Percentiles rank a stretch among this genome's conserved stretches.
Evolutionary conservation across 2,888 invertebrate species (phyloP).

Genomic region (Cyrtodaria siliqua): DNA sequence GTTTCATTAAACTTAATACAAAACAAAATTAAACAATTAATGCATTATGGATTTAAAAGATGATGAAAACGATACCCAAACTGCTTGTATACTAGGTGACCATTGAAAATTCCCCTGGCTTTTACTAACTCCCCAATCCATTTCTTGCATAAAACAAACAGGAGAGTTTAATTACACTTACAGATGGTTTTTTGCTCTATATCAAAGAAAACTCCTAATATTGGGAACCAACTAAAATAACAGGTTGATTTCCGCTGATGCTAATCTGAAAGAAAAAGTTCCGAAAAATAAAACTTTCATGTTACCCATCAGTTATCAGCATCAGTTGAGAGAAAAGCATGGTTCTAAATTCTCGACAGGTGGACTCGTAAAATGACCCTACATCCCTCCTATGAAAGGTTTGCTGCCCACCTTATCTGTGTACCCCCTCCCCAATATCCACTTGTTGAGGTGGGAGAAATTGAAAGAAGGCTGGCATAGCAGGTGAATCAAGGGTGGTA

Average conservation of each 20-base stretch:
- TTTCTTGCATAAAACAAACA: background rate
- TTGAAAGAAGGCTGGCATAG: constrained; percentile 2
- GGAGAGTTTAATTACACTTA: background rate
- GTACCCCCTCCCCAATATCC: constrained; percentile 37
- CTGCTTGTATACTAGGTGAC: no score
- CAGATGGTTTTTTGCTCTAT: constrained; percentile 44
- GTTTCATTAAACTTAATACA: no score
- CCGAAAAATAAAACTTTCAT: constrained; percentile 50
- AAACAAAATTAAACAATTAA: no score
- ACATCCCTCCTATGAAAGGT: background rate
- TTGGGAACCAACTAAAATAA: constrained; percentile 38
- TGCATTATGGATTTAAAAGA: no score
- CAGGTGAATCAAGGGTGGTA: constrained; percentile 58
- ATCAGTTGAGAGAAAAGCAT: constrained; percentile 40
- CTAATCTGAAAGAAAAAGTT: constrained; percentile 61
- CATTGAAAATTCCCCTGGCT: background rate
- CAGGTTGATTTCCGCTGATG: constrained; percentile 39
- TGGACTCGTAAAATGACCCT: constrained; percentile 26
- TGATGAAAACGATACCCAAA: no score
- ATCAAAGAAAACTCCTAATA: constrained; percentile 37
- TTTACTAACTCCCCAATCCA: no score
- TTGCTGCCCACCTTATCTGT: constrained; percentile 33
- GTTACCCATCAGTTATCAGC: constrained; percentile 25
- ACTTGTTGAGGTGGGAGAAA: constrained; percentile 46
- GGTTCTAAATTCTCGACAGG: constrained; percentile 53